Conservation (phyloP, 2,888 invertebrate genomes). For the Caenorhabditis sp. region DNA sequence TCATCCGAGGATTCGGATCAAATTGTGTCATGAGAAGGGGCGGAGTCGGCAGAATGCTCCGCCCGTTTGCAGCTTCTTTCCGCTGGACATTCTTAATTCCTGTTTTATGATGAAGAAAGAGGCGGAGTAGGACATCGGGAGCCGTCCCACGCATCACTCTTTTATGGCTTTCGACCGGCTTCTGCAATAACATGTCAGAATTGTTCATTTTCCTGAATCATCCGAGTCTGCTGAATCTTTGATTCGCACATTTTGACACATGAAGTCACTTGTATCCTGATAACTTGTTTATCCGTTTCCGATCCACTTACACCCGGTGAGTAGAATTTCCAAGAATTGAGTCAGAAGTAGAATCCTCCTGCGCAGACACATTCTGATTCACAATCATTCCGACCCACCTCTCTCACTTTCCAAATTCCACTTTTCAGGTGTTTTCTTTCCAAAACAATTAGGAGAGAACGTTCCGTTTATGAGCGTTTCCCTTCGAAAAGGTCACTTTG, state of each 20-base stretch:
- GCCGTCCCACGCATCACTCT: constrained; percentile 3
- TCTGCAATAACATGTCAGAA: too few relatives aligned
- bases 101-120: too few relatives aligned
- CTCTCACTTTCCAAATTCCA: not conserved
- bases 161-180: constrained; percentile 7
- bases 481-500: constrained; percentile 7
- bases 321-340: too few relatives aligned
- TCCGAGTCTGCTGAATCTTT: too few relatives aligned
- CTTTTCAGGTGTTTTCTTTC: not conserved
- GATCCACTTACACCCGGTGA: too few relatives aligned
- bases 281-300: too few relatives aligned
- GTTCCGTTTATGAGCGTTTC: constrained; percentile 5
- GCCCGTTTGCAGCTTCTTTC: constrained; percentile 16
- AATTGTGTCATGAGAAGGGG: constrained; percentile 12
- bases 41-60: constrained; percentile 1
- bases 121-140: not conserved
- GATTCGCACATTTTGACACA: too few relatives aligned
- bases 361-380: too few relatives aligned
- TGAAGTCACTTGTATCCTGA: too few relatives aligned
- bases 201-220: too few relatives aligned
- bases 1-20: constrained; percentile 27
- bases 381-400: too few relatives aligned
- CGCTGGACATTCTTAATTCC: constrained; percentile 5
- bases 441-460: not conserved
- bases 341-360: too few relatives aligned